These are phyloP conservation scores for Cairina moschata DNA, from an alignment of 2,113 vertebrate genomes.

Conservation along the genomic window DNA sequence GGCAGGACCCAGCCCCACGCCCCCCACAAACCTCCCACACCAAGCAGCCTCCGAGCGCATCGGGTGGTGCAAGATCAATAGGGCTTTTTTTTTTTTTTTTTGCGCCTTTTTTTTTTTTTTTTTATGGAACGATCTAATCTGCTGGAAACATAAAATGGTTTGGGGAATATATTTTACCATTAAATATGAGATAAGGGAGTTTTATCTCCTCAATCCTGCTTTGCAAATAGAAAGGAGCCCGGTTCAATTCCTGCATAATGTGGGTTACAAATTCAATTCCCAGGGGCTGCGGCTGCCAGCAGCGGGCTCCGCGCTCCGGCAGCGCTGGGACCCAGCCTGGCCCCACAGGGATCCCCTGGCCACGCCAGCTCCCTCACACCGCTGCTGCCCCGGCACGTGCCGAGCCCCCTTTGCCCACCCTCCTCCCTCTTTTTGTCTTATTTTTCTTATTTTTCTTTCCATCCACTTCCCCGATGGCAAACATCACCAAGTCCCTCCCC, in stretches of 20 bases:
- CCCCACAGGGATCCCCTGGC: not conserved
- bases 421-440: not conserved
- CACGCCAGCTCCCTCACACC: fast-evolving
- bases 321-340: not conserved
- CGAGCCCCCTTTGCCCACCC: fast-evolving
- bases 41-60: not conserved
- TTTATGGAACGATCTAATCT: conserved; percentile 57
- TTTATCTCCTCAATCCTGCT: conserved; percentile 69
- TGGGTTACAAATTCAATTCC: conserved; percentile 64
- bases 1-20: fast-evolving
- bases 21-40: fast-evolving
- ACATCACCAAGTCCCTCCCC: not conserved
- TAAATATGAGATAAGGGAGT: conserved; percentile 67
- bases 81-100: not conserved
- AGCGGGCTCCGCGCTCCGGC: fast-evolving
- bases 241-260: conserved; percentile 60
- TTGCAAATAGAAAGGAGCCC: conserved; percentile 61
- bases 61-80: not conserved
- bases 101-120: not conserved
- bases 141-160: conserved; percentile 54
- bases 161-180: conserved; percentile 47
- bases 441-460: not conserved
- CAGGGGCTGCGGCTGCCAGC: not conserved
- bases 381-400: fast-evolving
- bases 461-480: conserved; percentile 33